Evolutionary conservation across 2,797 vertebrate genomes (phyloP).

Genomic region (Lemur catta): DNA sequence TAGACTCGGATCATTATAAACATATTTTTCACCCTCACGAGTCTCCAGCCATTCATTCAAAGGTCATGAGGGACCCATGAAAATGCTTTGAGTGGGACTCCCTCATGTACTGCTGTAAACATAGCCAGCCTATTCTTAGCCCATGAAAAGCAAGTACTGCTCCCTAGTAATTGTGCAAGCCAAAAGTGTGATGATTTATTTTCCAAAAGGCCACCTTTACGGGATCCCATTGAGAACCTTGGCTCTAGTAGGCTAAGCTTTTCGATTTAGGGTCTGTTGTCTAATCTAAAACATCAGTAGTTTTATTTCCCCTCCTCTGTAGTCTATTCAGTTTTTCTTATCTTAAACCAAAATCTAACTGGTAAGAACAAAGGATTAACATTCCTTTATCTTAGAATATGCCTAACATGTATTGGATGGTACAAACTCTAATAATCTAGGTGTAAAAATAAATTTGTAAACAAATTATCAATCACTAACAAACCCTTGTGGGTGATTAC

Average conservation of each 20-base stretch:
- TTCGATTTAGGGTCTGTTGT: not conserved
- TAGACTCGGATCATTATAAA: constrained; percentile 39
- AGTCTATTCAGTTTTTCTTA: not conserved
- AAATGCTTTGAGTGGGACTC: not conserved
- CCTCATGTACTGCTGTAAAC: not conserved
- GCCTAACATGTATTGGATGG: not conserved
- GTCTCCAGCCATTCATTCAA: not conserved
- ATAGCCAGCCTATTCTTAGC: not conserved
- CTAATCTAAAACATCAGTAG: not conserved
- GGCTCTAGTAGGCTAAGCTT: not conserved
- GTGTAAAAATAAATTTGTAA: not conserved
- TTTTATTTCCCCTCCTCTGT: not conserved
- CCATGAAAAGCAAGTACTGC: not conserved
- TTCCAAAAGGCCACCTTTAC: not conserved
- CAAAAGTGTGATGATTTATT: not conserved
- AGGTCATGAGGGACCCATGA: not conserved
- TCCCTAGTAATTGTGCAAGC: not conserved
- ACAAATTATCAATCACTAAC: not conserved
- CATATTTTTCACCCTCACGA: not conserved
- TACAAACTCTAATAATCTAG: not conserved
- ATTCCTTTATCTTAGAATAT: not conserved
- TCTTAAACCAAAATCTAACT: not conserved
- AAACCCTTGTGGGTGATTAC: not conserved
- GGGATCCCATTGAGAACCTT: not conserved
- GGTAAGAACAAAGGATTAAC: not conserved